A percentile compares a stretch with the other conserved stretches of the same genome.
Conservation (phyloP, 2,113 vertebrate genomes). For the Empidonax alnorum region DNA sequence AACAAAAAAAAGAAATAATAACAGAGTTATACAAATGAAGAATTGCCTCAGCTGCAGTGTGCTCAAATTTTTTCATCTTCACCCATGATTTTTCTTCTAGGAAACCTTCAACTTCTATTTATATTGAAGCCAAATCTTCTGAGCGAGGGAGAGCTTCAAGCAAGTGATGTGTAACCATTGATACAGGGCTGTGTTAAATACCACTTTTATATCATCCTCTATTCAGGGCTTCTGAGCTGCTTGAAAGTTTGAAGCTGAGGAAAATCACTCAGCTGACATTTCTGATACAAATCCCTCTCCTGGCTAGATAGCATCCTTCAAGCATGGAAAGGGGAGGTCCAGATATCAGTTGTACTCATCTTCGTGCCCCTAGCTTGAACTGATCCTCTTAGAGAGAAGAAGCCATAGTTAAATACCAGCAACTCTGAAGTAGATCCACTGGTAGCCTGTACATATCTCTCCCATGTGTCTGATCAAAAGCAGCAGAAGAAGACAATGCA, state of each 20-base stretch:
- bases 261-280: background rate
- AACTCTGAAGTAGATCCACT: background rate
- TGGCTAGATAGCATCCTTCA: background rate
- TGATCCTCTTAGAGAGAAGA: background rate
- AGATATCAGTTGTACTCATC: rapidly evolving
- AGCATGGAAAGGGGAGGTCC: background rate
- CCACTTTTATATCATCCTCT: background rate
- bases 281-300: background rate
- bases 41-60: background rate
- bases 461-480: background rate
- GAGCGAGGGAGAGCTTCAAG: background rate
- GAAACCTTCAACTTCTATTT: background rate
- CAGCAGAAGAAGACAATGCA: rapidly evolving
- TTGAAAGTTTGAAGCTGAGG: background rate
- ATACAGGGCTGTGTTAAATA: background rate
- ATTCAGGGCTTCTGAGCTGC: background rate
- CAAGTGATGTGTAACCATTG: background rate
- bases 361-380: background rate
- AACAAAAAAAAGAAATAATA: background rate
- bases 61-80: background rate
- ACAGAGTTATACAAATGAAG: background rate
- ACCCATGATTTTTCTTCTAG: background rate
- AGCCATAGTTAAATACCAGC: background rate
- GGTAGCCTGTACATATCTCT: background rate
- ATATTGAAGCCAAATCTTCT: background rate